Base-by-base conservation (phyloP, 2,113 vertebrate species). In the Percopsis transmontana region DNA sequence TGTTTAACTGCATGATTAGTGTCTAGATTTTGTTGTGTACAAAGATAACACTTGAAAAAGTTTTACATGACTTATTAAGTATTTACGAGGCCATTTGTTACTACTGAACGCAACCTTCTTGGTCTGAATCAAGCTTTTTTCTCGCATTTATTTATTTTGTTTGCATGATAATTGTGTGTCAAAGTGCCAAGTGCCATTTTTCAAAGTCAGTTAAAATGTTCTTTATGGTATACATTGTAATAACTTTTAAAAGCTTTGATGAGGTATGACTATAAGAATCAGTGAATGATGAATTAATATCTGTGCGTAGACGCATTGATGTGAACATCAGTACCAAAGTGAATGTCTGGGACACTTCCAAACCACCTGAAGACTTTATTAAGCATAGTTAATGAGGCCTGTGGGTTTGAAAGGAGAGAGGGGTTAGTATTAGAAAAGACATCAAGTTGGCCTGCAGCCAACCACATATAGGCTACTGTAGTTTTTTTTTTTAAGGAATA, bases 1-100 rank as follows among this genome's bases (percentile, higher is more conserved):
- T 87, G 76, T 90, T 94, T 91, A 88, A 90, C 88, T 96, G 96
- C 95, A 97, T 97, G 96, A 95, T 91, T 90, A 88, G 87, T 84
- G 86, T 92, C 87, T 90, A 91, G 90, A 89, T 90, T 89, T 88
- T 72, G 77, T 80, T 82, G 80, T 82, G 78, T 83, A 79, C 80
- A 60, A 80, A 67, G 88, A 81, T 91, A 92, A 92, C 92, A 93
- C 94, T 95, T 96, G 93, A 94, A 95, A 90, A 94, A 92, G 83
- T 94, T 96, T 96, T 93, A 82, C 92, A 93, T 93, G 18, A 59
- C 84, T 92, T 33, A 33, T 33, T 94, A 86, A 87, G 84, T 90
- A 88, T 89, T 33, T 93, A 93, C 83, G 74, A 88, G 92, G 92
- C 93, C 92, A 94, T 95, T 96, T 95, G 94, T 96, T 94, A 93